phyloP scores from a whole-genome alignment of 2,888 invertebrate species.

The Melinaea marsaeus region DNA sequence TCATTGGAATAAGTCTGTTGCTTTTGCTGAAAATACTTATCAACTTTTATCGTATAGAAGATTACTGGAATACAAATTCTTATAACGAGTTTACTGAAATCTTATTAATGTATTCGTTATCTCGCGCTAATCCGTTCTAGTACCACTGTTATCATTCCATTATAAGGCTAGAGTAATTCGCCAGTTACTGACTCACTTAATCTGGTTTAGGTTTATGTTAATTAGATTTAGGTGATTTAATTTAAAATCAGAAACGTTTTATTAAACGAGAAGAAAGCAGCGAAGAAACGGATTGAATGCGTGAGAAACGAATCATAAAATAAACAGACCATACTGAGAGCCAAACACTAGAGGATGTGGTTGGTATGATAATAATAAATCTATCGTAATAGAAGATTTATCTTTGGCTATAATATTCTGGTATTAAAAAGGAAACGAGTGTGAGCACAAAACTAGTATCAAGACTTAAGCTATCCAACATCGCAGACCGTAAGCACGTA shows the following conservation, averaged over 20 bases:
- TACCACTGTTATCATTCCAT: neutral
- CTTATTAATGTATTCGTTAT: neutral
- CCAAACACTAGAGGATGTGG: no score
- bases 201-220: neutral
- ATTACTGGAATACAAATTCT: constrained; percentile 1
- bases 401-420: neutral
- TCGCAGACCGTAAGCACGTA: constrained; percentile 26
- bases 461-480: constrained; percentile 1
- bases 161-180: no score
- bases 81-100: neutral
- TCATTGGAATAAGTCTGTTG: neutral
- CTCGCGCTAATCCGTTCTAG: neutral
- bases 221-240: no score
- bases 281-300: no score
- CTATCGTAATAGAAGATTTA: no score
- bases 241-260: no score
- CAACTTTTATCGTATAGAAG: constrained; percentile 1
- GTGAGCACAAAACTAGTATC: neutral
- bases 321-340: no score
- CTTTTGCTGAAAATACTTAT: constrained; percentile 1
- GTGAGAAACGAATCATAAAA: no score
- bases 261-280: no score
- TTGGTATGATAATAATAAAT: no score
- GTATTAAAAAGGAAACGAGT: neutral
- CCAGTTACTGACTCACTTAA: no score